Evolutionary conservation across 2,888 invertebrate genomes (phyloP).

Genomic region (Drosophila percnosoma): DNA sequence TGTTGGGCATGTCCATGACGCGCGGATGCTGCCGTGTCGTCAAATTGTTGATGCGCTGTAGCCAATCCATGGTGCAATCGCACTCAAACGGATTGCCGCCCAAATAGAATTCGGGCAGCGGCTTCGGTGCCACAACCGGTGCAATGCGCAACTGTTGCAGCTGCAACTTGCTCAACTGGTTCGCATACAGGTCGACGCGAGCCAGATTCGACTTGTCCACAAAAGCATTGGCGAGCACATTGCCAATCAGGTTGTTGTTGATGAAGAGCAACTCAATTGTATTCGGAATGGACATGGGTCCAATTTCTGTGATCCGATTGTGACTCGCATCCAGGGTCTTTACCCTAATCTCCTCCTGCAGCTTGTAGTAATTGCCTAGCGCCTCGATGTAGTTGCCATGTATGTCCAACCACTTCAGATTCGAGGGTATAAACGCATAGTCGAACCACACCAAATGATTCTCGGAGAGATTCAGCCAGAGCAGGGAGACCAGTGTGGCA

Average conservation of each 20-base stretch:
- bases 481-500: conserved; percentile 91
- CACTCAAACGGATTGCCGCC: conserved; percentile 97
- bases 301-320: conserved; percentile 93
- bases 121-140: conserved; percentile 88
- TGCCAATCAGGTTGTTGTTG: conserved; percentile 93
- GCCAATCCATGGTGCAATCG: conserved; percentile 98
- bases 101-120: conserved; percentile 94
- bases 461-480: conserved; percentile 95
- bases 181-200: conserved; percentile 95
- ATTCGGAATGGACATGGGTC: conserved; percentile 93
- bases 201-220: conserved; percentile 93
- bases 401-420: conserved; percentile 95
- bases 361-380: conserved; percentile 94
- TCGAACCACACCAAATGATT: conserved; percentile 97
- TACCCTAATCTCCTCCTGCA: conserved; percentile 92
- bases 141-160: conserved; percentile 92
- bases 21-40: conserved; percentile 93
- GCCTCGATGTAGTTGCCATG: conserved; percentile 95
- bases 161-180: conserved; percentile 93
- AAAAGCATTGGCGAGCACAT: conserved; percentile 93
- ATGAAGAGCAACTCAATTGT: conserved; percentile 95
- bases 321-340: conserved; percentile 96
- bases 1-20: conserved; percentile 95
- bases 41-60: conserved; percentile 94
- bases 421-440: conserved; percentile 95